A percentile compares a stretch with the other conserved stretches of the same genome.
These are phyloP conservation scores for Cheilinus undulatus DNA, from an alignment of 2,113 vertebrate genomes.

Conservation along the genomic window DNA sequence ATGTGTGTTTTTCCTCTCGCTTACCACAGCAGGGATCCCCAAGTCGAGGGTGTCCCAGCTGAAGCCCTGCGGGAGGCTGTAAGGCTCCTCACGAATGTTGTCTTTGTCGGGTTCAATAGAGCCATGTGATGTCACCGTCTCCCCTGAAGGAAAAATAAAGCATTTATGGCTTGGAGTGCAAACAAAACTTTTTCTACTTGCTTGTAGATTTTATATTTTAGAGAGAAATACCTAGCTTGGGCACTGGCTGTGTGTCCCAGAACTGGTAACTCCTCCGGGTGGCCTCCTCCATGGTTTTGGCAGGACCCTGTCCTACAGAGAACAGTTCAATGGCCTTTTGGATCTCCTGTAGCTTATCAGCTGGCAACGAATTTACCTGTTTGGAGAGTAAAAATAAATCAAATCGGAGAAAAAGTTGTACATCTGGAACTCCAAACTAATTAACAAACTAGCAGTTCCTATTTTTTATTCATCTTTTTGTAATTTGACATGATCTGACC, in stretches of 20 bases:
- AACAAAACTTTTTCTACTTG: neutral
- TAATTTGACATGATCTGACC: neutral
- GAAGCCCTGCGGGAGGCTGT: slow-evolving; percentile 96
- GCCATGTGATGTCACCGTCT: slow-evolving; percentile 96
- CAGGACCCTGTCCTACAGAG: slow-evolving; percentile 96
- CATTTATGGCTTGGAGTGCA: neutral
- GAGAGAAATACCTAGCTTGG: slow-evolving; percentile 89
- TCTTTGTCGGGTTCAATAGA: slow-evolving; percentile 97
- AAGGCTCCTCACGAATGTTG: slow-evolving; percentile 94
- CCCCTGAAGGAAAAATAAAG: slow-evolving; percentile 79
- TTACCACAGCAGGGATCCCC: slow-evolving; percentile 93
- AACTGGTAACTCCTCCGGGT: slow-evolving; percentile 98
- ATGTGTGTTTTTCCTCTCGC: slow-evolving; percentile 29
- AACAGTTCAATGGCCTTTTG: slow-evolving; percentile 99
- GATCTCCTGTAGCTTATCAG: slow-evolving; percentile 98
- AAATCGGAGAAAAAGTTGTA: too few species aligned
- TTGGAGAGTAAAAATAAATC: neutral
- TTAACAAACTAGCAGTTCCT: too few species aligned
- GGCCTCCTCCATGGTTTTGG: slow-evolving; percentile 99
- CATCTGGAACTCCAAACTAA: too few species aligned
- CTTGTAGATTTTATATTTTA: neutral
- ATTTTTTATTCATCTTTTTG: too few species aligned
- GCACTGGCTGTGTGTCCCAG: slow-evolving; percentile 99
- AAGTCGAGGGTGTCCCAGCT: slow-evolving; percentile 96
- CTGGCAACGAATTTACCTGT: slow-evolving; percentile 95